Base-by-base conservation (phyloP, 2,113 vertebrate species). In the Ibidorhyncha struthersii region DNA sequence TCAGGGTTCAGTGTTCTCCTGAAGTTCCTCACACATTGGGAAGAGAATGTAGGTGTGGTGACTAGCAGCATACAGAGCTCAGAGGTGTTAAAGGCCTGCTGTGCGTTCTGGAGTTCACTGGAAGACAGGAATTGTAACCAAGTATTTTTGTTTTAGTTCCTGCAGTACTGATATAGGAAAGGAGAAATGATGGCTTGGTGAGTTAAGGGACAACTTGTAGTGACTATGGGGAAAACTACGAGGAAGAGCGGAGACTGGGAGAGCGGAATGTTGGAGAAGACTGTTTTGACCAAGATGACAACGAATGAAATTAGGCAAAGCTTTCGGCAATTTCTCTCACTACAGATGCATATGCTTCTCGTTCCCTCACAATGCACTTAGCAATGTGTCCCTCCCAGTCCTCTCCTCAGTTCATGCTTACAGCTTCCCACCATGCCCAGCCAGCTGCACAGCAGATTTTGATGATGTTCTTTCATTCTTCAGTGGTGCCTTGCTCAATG, bases 381-480 rank as follows among this genome's bases (percentile, higher is more conserved):
- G n/a, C n/a, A 41, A 4, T n/a, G 20, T 77, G 74, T 82, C 62
- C 63, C 26, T 72, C 66, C 38, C 38, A 79, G 67, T 62, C 36
- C 20, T 95, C 45, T 87, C 43, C 69, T 97, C 45, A 40, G 38
- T 81, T 93, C 32, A 70, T 67, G 45, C 82, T 91, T 43, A 53
- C 26, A 84, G 76, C 78, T 96, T 91, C 62, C 30, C 67, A 74
- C 53, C 21, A 21, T 67, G 40, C 90, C 93, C 82, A 79, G 79
- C 77, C 93, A 96, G 91, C 91, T 97, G 93, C 77, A 84, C 43
- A 86, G 73, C 89, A 91, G 86, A 96, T 90, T 93, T 89, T 94
- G 72, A 78, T 95, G 50, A 67, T 93, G 45, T 80, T 84, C 53
- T 72, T 88, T 83, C 90, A 58, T 95, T 89, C 63, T 92, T 87